These are phyloP conservation scores for Drosophila buzzatii DNA, from an alignment of 2,888 invertebrate species.

Conservation along the genomic window DNA sequence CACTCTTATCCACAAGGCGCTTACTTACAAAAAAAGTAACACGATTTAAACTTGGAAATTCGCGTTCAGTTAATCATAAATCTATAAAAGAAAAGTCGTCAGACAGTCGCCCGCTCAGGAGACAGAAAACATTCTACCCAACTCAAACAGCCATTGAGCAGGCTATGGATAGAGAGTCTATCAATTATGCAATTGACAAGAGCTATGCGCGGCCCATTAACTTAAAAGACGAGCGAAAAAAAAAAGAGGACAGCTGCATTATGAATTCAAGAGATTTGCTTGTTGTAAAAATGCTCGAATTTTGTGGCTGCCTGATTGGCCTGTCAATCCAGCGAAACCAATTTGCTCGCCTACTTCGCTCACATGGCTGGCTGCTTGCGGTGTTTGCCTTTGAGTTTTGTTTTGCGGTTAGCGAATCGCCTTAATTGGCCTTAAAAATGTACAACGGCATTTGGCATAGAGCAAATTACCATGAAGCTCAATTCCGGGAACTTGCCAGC, in stretches of 20 bases:
- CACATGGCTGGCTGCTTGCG: constrained; percentile 11
- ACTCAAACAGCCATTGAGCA: neutral
- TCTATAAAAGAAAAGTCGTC: constrained; percentile 3
- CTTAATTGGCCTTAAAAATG: constrained; percentile 43
- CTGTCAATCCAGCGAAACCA: constrained; percentile 1
- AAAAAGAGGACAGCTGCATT: neutral
- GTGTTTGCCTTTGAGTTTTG: neutral
- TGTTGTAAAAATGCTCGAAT: neutral
- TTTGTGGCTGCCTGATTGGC: neutral
- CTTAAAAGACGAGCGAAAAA: neutral
- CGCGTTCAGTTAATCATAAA: constrained; percentile 4
- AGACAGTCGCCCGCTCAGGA: neutral
- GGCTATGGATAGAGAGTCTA: neutral
- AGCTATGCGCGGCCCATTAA: constrained; percentile 4
- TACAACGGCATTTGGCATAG: constrained; percentile 7
- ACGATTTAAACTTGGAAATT: neutral
- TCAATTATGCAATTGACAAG: constrained; percentile 13
- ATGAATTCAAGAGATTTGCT: constrained; percentile 12
- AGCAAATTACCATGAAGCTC: constrained; percentile 10
- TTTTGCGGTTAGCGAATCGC: constrained; percentile 2
- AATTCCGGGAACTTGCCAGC: constrained; percentile 24
- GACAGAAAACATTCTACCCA: neutral
- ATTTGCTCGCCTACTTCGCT: neutral
- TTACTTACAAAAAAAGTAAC: neutral
- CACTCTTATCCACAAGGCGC: neutral